Base-by-base conservation (phyloP, 2,888 invertebrate genomes). In the Geotrupes spiniger region DNA sequence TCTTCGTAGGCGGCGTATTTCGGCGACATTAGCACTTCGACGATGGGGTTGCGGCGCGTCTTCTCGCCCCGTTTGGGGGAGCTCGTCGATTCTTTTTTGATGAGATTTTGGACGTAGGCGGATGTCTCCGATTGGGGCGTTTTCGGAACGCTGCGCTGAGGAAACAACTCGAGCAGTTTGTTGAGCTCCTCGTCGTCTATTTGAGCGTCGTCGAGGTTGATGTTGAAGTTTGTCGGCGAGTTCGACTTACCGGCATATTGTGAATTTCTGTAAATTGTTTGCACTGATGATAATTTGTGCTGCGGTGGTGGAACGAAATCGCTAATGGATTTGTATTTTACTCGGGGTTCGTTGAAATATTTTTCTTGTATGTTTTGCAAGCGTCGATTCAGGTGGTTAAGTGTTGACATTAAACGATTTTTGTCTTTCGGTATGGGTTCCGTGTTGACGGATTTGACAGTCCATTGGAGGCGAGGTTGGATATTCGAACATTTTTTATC, bases 321-420 rank as follows among this genome's bases (percentile, higher is more conserved):
- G 8, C 53, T 44, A 2, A 60, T 36, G 4, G 57, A 52, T 49
- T 50, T 57, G 25, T 56, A 61, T 15, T 47, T 49, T 1, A 44
- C 28, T 14, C 51, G 44, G 2, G 54, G 48, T 28, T 56, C 52
- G 11, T 39, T 51, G 41, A 62, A 60, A 36, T 58, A 59, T 47
- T 67, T 66, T 6, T 64, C 57, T 42, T 66, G 65, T 51, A 69
- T 60, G 14, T 53, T 52, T 37, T 62, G 56, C 12, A 68, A 52
- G 21, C 62, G 59, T 12, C 59, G 47, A 36, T 64, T 60, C 39
- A 68, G 52, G 2, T 53, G 51, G 11, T 58, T 57, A 21, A 68
- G 42, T 11, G 63, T 64, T 8, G 55, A 37, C 27, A 62, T 41
- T 26, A 65, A 55, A 33, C 58, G 63, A 17, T 56, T 63, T 46